Evolutionary conservation across 2,797 vertebrate genomes (phyloP), one percentile per base, ranked within the genome.

Genomic region (Tarsius wallacei): DNA sequence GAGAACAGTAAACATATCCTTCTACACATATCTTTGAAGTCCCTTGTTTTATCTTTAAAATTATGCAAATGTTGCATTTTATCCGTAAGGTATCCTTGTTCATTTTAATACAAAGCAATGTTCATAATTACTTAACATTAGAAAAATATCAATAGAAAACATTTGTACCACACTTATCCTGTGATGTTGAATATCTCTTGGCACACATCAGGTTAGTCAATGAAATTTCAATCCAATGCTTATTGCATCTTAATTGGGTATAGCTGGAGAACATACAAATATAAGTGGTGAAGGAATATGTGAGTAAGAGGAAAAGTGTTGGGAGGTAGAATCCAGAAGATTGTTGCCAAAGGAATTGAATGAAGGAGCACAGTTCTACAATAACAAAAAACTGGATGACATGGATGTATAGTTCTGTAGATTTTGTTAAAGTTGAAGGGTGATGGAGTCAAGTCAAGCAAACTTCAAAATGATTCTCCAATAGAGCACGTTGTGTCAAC

Each of bases 361-460:
- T 11, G 61, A 93, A 95, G 21, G 66, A 90, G 93, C 90, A 94
- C 55, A 95, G 19, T 28, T 83, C 78, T 82, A 66, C 57, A 95
- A 94, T 9, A 86, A 83, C 53, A 96, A 26, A 97, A 97, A 84
- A 92, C 19, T 14, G 80, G 70, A 82, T 33, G 57, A 96, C 66
- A 70, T 76, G 89, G 83, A 81, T 24, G 97, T 95, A 97, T 36
- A 76, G 87, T 51, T 96, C 81, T 93, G 73, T 28, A 78, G 77
- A 80, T 82, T 97, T 98, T 93, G 87, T 94, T 86, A 77, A 0
- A 57, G 36, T 12, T 76, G 59, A 70, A 96, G 61, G 1, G 81
- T 94, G 31, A 66, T 93, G 70, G 97, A 91, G 85, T 93, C 70
- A 98, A 96, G 95, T 81, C 59, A 96, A 90, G 71, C 14, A 86